Evolutionary conservation across 2,113 vertebrate genomes (phyloP).

Genomic region (Zosterops japonicus): DNA sequence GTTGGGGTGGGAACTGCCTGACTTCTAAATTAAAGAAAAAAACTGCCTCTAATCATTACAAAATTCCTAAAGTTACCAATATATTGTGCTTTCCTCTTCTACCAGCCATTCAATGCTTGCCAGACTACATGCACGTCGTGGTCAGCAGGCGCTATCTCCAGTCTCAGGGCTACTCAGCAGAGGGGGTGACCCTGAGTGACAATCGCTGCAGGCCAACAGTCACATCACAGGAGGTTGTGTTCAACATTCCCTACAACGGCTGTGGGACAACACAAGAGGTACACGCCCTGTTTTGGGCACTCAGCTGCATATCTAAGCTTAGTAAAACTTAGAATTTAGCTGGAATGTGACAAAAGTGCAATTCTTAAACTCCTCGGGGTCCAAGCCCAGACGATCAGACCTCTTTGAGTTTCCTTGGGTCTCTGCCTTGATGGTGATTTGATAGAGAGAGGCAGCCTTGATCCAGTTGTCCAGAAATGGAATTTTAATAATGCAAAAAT

Average conservation of each 20-base stretch:
- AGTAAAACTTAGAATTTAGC: background rate
- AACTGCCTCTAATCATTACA: background rate
- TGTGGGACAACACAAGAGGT: constrained; percentile 71
- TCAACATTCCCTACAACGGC: constrained; percentile 68
- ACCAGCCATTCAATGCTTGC: constrained; percentile 65
- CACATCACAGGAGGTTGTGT: constrained; percentile 14
- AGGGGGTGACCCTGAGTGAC: background rate
- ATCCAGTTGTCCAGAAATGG: background rate
- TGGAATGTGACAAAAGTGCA: fast-evolving
- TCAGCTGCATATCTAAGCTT: background rate
- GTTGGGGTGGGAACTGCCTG: background rate
- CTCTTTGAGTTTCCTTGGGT: background rate
- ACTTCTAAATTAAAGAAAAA: background rate
- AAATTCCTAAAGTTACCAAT: background rate
- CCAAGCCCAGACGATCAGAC: background rate
- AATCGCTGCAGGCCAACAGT: constrained; percentile 31
- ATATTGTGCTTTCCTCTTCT: background rate
- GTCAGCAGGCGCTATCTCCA: constrained; percentile 67
- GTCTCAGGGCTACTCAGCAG: constrained; percentile 41
- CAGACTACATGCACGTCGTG: constrained; percentile 67
- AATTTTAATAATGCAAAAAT: background rate
- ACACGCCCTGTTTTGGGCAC: fast-evolving
- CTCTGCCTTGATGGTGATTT: background rate
- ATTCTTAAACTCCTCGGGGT: background rate
- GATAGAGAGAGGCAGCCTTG: background rate